A percentile compares a stretch with the other conserved stretches of the same genome.
Evolutionary conservation across 2,797 vertebrate genomes (phyloP).

Genomic region (Phataginus tricuspis): DNA sequence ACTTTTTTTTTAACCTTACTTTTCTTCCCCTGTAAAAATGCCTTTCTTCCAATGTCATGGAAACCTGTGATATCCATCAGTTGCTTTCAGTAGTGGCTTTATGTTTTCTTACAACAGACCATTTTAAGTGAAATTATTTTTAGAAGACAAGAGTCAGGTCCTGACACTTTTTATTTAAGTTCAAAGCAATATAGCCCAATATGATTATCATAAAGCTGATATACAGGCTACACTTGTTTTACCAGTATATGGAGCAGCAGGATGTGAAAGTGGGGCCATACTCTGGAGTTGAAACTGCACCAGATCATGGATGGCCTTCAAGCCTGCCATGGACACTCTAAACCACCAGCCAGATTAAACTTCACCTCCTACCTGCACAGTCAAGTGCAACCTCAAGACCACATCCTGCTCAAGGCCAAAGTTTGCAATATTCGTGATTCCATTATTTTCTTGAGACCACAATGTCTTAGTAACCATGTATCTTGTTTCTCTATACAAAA

Average conservation of each 20-base stretch:
- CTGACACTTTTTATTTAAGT: not conserved
- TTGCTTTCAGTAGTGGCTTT: not conserved
- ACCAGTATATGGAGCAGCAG: not conserved
- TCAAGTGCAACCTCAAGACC: not conserved
- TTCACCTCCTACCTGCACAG: not conserved
- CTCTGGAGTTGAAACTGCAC: not conserved
- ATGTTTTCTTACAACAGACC: not conserved
- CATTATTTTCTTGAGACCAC: not conserved
- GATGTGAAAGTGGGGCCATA: not conserved
- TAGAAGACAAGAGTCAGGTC: not conserved
- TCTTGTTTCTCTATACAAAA: not conserved
- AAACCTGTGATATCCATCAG: slow-evolving; percentile 6
- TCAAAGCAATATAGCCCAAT: slow-evolving; percentile 9
- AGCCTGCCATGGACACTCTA: not conserved
- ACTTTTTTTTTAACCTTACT: not conserved
- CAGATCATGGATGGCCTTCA: not conserved
- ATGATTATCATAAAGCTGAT: slow-evolving; percentile 6
- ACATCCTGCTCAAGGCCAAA: not conserved
- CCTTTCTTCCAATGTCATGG: not conserved
- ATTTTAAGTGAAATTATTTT: slow-evolving; percentile 32
- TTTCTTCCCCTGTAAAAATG: slow-evolving; percentile 1
- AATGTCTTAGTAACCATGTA: not conserved
- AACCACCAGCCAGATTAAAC: not conserved
- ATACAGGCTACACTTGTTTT: not conserved
- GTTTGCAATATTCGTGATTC: not conserved